Evolutionary conservation across 2,888 invertebrate genomes (phyloP).

Genomic region (Alsophila aescularia): DNA sequence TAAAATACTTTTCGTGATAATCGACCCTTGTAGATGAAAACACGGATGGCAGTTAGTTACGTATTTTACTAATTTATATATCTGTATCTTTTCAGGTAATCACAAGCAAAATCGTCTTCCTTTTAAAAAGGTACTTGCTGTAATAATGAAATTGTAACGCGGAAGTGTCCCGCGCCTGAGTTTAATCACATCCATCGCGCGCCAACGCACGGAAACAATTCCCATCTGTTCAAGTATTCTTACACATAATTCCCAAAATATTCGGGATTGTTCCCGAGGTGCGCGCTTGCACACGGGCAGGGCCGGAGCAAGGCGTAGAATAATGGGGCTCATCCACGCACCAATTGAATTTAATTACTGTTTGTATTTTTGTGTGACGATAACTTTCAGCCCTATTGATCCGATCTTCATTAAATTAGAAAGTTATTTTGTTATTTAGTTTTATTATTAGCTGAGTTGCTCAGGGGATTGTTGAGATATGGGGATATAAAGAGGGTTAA

Average conservation of each 20-base stretch:
- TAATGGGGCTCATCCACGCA: background rate
- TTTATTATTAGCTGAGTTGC: too few relatives aligned
- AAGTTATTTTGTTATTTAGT: too few relatives aligned
- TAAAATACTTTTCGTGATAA: too few relatives aligned
- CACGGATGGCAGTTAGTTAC: too few relatives aligned
- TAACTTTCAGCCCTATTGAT: too few relatives aligned
- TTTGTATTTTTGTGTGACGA: too few relatives aligned
- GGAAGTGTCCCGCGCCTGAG: background rate
- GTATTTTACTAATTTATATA: background rate
- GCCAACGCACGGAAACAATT: slow-evolving; percentile 17
- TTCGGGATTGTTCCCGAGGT: slow-evolving; percentile 20
- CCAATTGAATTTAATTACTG: too few relatives aligned
- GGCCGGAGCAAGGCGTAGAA: background rate
- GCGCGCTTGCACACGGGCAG: background rate
- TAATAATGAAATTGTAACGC: background rate
- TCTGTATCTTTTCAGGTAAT: slow-evolving; percentile 1
- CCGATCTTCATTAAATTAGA: too few relatives aligned
- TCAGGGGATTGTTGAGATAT: too few relatives aligned
- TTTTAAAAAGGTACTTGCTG: background rate
- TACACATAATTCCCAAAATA: slow-evolving; percentile 29
- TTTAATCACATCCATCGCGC: slow-evolving; percentile 5
- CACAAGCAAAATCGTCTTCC: background rate
- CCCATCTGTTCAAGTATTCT: slow-evolving; percentile 32
- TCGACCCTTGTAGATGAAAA: too few relatives aligned
- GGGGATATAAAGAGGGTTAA: too few relatives aligned